Evolutionary conservation across 2,797 vertebrate species (phyloP).

Genomic region (Synanceia verrucosa): DNA sequence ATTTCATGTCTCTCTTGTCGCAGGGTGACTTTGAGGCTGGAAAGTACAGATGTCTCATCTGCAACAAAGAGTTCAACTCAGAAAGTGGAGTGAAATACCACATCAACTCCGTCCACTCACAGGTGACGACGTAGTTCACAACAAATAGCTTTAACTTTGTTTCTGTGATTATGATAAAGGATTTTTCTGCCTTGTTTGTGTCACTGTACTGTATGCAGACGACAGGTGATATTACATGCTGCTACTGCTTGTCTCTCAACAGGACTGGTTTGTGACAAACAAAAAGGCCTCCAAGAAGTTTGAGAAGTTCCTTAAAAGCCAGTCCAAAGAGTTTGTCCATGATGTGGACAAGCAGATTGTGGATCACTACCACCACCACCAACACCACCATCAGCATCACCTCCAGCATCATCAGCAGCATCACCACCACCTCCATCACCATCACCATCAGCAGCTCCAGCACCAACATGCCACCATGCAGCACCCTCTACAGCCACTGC

Average conservation of each 20-base stretch:
- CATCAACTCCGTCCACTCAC: conserved; percentile 93
- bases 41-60: conserved; percentile 94
- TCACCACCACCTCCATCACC: not conserved
- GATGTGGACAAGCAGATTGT: conserved; percentile 71
- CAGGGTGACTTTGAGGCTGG: conserved; percentile 94
- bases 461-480: conserved; percentile 58
- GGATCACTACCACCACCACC: conserved; percentile 57
- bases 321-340: conserved; percentile 79
- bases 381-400: conserved; percentile 13
- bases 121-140: conserved; percentile 77
- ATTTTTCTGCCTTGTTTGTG: too few species aligned
- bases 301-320: conserved; percentile 88
- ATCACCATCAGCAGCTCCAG: conserved; percentile 27
- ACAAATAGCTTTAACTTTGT: too few species aligned
- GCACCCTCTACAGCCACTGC: conserved; percentile 66
- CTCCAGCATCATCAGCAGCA: conserved; percentile 23
- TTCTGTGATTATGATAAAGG: too few species aligned
- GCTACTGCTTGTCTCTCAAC: conserved; percentile 20
- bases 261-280: conserved; percentile 95
- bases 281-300: conserved; percentile 90
- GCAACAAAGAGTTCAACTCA: conserved; percentile 94
- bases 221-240: too few species aligned
- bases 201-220: too few species aligned
- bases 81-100: conserved; percentile 98
- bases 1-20: not conserved